Conservation (phyloP, 2,888 invertebrate species). For the Drosophila eohydei region DNA sequence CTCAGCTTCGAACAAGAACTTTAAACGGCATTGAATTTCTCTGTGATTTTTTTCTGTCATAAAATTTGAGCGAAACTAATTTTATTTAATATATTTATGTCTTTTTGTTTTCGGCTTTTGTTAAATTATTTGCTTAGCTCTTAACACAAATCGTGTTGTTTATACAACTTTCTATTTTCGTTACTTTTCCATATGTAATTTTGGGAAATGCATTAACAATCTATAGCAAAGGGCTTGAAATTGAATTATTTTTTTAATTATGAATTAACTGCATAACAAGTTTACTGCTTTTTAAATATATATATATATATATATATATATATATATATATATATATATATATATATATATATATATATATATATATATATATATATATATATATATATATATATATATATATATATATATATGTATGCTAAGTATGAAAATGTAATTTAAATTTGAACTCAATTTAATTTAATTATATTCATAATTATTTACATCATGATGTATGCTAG, state of each 20-base stretch:
- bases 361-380: constrained; percentile 28
- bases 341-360: constrained; percentile 24
- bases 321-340: constrained; percentile 23
- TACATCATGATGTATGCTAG: constrained; percentile 69
- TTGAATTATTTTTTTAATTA: constrained; percentile 29
- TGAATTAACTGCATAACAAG: constrained; percentile 36
- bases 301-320: constrained; percentile 31
- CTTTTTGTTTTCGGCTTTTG: constrained; percentile 15
- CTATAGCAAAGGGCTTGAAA: constrained; percentile 8
- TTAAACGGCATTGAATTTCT: constrained; percentile 58
- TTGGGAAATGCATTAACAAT: constrained; percentile 19
- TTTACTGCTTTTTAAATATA: constrained; percentile 8
- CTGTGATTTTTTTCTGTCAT: constrained; percentile 22
- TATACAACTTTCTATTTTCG: constrained; percentile 11
- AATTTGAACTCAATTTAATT: constrained; percentile 72
- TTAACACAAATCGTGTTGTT: constrained; percentile 21
- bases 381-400: constrained; percentile 17
- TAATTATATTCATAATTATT: constrained; percentile 74
- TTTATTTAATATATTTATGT: constrained; percentile 12
- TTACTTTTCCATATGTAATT: not conserved
- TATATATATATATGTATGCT: constrained; percentile 40
- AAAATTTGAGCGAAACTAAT: constrained; percentile 34
- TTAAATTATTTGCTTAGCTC: constrained; percentile 27
- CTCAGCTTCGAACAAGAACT: constrained; percentile 76
- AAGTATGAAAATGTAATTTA: constrained; percentile 62